A percentile compares a stretch with the other conserved stretches of the same genome.
phyloP scores from a whole-genome alignment of 1,140 invertebrate genomes.

The Neodiprion virginianus region DNA sequence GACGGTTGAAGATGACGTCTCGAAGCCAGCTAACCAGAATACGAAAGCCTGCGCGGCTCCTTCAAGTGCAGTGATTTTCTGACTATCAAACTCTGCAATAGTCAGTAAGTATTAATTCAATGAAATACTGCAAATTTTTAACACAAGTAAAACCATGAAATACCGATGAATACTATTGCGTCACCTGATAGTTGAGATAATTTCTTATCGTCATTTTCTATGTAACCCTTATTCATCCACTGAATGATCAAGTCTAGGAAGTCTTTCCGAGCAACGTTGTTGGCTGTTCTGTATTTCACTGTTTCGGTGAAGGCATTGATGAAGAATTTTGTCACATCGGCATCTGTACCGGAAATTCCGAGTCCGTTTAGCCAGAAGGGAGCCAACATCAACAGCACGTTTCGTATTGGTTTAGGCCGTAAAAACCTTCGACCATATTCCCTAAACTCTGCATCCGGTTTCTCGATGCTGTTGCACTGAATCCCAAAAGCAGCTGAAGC shows the following conservation, averaged over 20 bases:
- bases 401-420: conserved; percentile 44
- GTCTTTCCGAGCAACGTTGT: conserved; percentile 57
- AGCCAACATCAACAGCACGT: conserved; percentile 22
- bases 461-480: conserved; percentile 60
- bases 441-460: conserved; percentile 46
- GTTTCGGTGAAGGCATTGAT: conserved; percentile 61
- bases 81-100: conserved; percentile 54
- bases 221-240: conserved; percentile 38
- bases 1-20: conserved; percentile 52
- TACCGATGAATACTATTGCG: conserved; percentile 47
- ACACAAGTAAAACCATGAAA: conserved; percentile 39
- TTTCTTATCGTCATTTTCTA: conserved; percentile 20
- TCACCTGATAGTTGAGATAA: not conserved
- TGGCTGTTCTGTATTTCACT: conserved; percentile 53
- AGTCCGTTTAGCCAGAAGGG: conserved; percentile 22
- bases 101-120: not conserved
- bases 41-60: conserved; percentile 52
- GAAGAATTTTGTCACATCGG: conserved; percentile 55
- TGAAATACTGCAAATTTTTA: conserved; percentile 31
- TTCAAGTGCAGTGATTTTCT: conserved; percentile 33
- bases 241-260: conserved; percentile 45
- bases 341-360: conserved; percentile 13
- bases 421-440: conserved; percentile 34
- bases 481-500: conserved; percentile 66
- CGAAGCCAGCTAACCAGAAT: conserved; percentile 65